A percentile compares a stretch with the other conserved stretches of the same genome.
Evolutionary conservation across 2,113 vertebrate species (phyloP).

Genomic region (Herpailurus yagouaroundi): DNA sequence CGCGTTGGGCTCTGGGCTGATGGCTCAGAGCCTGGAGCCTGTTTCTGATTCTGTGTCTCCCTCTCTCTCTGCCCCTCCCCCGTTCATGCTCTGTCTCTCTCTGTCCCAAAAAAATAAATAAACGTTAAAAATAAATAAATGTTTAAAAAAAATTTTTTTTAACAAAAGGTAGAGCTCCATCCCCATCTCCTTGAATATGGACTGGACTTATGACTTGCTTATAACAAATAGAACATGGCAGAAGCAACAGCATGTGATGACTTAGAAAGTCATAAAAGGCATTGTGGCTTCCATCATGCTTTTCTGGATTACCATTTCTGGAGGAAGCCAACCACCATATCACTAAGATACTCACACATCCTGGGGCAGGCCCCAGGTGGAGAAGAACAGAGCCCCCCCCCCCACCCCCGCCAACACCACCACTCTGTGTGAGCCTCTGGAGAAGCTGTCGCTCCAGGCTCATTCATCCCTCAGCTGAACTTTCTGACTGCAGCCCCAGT

Average conservation of each 20-base stretch:
- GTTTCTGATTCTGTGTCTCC: too few relatives aligned
- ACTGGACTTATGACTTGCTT: background rate
- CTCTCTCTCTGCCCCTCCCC: too few relatives aligned
- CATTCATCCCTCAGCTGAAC: background rate
- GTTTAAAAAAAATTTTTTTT: too few relatives aligned
- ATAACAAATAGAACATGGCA: background rate
- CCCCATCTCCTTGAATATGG: background rate
- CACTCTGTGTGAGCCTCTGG: background rate
- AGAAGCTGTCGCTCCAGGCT: background rate
- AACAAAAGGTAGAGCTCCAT: background rate
- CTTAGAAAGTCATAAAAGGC: background rate
- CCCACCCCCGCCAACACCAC: background rate
- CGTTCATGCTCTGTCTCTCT: too few relatives aligned
- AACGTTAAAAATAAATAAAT: too few relatives aligned
- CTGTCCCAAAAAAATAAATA: too few relatives aligned
- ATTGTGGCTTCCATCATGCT: background rate
- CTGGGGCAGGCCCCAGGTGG: background rate
- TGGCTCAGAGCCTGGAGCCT: too few relatives aligned
- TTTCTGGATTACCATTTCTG: background rate
- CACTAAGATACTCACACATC: background rate
- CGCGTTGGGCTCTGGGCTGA: too few relatives aligned
- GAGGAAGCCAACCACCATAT: background rate
- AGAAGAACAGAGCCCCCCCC: background rate
- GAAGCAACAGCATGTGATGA: background rate
- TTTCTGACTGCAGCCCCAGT: background rate